Conservation (phyloP, 2,797 vertebrate genomes). For the Acipenser oxyrinchus region DNA sequence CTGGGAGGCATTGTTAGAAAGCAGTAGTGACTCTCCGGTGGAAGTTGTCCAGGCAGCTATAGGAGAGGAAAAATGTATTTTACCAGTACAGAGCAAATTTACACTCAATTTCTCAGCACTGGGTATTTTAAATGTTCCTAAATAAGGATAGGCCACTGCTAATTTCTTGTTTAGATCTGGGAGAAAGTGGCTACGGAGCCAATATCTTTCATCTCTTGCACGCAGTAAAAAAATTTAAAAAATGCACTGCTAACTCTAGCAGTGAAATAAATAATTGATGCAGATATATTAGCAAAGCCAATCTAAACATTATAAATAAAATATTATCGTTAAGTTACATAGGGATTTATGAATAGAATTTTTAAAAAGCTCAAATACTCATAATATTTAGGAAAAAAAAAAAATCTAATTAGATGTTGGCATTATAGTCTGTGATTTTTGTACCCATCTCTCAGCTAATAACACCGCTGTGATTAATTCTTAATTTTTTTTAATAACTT, state of each 20-base stretch:
- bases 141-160: too few species aligned
- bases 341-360: conserved; percentile 10
- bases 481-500: conserved; percentile 43
- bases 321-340: neutral
- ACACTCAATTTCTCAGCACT: too few species aligned
- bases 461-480: conserved; percentile 39
- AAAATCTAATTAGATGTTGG: conserved; percentile 31
- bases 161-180: too few species aligned
- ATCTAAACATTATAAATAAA: conserved; percentile 6
- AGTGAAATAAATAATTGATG: neutral
- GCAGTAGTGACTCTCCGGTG: neutral
- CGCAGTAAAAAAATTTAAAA: too few species aligned
- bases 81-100: too few species aligned
- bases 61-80: too few species aligned
- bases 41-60: too few species aligned
- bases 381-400: conserved; percentile 28
- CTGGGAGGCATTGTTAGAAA: neutral
- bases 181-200: too few species aligned
- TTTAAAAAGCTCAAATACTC: conserved; percentile 19
- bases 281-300: neutral
- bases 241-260: too few species aligned
- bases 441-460: conserved; percentile 20
- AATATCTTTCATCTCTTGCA: too few species aligned
- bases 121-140: too few species aligned
- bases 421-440: conserved; percentile 23